These are phyloP conservation scores for Drosophila orena DNA, from an alignment of 1,140 invertebrate genomes.

Conservation along the genomic window DNA sequence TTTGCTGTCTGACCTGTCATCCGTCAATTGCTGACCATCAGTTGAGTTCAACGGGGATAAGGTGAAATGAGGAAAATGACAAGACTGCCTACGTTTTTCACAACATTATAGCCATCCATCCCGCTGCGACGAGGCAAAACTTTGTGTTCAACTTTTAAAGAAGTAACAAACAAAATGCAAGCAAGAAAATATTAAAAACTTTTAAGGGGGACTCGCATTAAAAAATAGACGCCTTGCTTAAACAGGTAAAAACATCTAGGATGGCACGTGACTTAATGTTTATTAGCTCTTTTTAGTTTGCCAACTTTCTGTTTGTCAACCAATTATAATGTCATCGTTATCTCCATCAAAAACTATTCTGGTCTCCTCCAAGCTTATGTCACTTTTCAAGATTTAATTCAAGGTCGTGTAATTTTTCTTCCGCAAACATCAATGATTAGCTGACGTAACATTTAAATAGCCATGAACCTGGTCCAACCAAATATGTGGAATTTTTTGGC, in stretches of 20 bases:
- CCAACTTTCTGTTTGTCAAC: neutral
- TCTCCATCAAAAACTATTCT: too few species aligned
- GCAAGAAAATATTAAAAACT: constrained; percentile 40
- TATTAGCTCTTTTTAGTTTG: neutral
- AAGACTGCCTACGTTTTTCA: constrained; percentile 28
- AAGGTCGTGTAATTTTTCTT: neutral
- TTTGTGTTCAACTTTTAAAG: constrained; percentile 32
- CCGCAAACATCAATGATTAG: neutral
- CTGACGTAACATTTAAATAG: constrained; percentile 9
- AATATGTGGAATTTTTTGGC: constrained; percentile 14
- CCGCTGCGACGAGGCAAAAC: constrained; percentile 4
- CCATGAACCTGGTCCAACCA: neutral
- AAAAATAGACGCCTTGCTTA: neutral
- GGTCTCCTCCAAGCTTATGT: too few species aligned
- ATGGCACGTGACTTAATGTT: neutral
- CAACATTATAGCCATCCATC: constrained; percentile 28
- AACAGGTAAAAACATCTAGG: constrained; percentile 23
- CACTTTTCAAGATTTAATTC: neutral
- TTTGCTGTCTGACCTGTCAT: constrained; percentile 24
- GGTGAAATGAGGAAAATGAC: constrained; percentile 18
- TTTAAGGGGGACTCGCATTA: constrained; percentile 22
- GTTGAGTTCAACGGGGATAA: neutral
- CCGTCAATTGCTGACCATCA: constrained; percentile 29
- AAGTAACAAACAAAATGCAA: constrained; percentile 36
- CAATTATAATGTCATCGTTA: neutral